Evolutionary conservation across 2,888 invertebrate genomes (phyloP), one percentile per base, ranked within the genome.

Genomic region (Galeruca laticollis): DNA sequence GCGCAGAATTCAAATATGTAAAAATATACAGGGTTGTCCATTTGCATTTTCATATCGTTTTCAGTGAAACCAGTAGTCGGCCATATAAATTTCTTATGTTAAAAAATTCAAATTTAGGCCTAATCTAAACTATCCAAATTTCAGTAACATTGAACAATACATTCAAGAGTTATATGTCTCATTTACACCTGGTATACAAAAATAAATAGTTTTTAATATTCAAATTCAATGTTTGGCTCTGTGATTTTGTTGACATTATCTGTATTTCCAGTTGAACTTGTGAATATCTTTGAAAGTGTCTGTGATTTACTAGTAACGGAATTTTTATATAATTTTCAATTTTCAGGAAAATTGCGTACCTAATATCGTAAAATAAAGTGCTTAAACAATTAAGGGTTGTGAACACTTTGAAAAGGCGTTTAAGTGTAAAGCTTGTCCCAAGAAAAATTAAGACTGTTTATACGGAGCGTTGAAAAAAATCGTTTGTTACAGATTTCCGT

Each of bases 321-420:
- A 72, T 67, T 68, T 72, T 74, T 68, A 47, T 60, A 35, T 70
- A 51, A 51, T 73, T 69, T 70, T 59, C 51, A 37, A 67, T 60
- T 70, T 72, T 66, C 61, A 43, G n/a, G 73, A 73, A 73, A 74
- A 72, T 73, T 77, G 74, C 75, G 71, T 75, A 74, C 74, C 74
- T 77, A 77, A 80, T 79, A 78, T 78, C 78, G 78, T 77, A 77
- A 77, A 79, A 77, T 76, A 76, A 68, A 80, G 80, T 81, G 82
- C 82, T 82, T 81, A 81, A 81, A 81, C 77, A 78, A 76, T 75
- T 68, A 73, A 64, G 75, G 82, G 82, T 82, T 82, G 82, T 82
- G 82, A 82, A 82, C 82, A 81, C 81, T 81, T 73, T 71, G 71
- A 62, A 60, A 69, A 63, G 10, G 72, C 60, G 73, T 57, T 70